Evolutionary conservation across 2,888 invertebrate species (phyloP), one percentile per base, ranked within the genome.

Genomic region (Drosophila eohydei): DNA sequence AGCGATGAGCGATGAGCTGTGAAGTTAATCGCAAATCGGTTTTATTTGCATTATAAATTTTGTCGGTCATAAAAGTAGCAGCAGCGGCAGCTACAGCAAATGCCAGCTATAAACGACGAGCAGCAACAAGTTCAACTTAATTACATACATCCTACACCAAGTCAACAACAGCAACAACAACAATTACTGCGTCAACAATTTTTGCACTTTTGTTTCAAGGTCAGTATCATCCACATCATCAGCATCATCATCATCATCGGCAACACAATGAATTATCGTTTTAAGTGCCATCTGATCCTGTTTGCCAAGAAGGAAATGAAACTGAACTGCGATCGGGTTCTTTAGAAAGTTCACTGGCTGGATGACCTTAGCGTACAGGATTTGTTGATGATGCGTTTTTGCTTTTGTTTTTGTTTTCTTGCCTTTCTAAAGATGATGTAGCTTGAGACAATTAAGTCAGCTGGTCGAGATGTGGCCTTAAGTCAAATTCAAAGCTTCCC

Each of bases 151-250:
- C 86, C 88, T 83, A 85, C 85, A 82, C 75, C 58, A 54, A 43
- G 48, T 51, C 16, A 57, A 28, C 46, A 50, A 9, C 32, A 63
- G 7, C 21, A 71, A 66, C 56, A 70, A n/a, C 44, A 61, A 57
- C 51, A 36, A 52, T 52, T 52, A 36, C 36, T 52, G 51, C 54
- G 62, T 70, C 71, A 74, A 67, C 57, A 66, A 61, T 71, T 83
- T 85, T 82, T 85, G 78, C 85, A 85, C 80, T 83, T 69, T 84
- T 75, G 81, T 56, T 54, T 73, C 86, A 86, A 86, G 85, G 85
- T 86, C 78, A 58, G 68, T 52, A 54, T 26, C 58, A 40, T 38
- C 28, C 28, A 38, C 64, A 78, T 46, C 62, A 80, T 52, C 14
- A 58, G 41, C 58, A 41, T 28, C 60, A 14, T 16, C 43, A 40